phyloP scores from a whole-genome alignment of 2,797 vertebrate genomes.

The Gobionotothen gibberifrons region DNA sequence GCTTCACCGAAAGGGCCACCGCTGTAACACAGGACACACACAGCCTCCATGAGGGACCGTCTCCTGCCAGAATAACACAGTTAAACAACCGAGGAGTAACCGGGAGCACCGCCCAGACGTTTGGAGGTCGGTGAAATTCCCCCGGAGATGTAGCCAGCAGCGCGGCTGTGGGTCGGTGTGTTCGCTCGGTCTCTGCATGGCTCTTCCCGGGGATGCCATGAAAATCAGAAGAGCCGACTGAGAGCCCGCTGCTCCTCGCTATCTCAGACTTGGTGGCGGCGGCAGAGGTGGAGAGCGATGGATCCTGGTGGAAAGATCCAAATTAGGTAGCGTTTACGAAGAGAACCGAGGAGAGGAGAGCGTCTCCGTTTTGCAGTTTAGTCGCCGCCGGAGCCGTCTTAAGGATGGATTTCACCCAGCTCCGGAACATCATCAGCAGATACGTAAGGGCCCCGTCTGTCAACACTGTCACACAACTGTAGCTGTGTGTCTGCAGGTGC shows the following conservation, averaged over 20 bases:
- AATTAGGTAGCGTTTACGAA: slow-evolving; percentile 71
- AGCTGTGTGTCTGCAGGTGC: slow-evolving; percentile 28
- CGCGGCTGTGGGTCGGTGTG: slow-evolving; percentile 36
- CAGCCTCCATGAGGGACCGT: slow-evolving; percentile 36
- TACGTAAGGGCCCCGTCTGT: slow-evolving; percentile 86
- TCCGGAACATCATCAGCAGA: slow-evolving; percentile 91
- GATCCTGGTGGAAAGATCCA: slow-evolving; percentile 59
- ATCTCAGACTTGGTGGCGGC: slow-evolving; percentile 52
- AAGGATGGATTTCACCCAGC: slow-evolving; percentile 90
- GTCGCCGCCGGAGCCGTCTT: slow-evolving; percentile 56
- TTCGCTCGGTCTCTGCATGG: slow-evolving; percentile 63
- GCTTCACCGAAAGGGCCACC: slow-evolving; percentile 56
- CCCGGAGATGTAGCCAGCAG: slow-evolving; percentile 59
- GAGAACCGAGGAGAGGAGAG: slow-evolving; percentile 67
- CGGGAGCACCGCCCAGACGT: neutral
- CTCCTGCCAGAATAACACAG: slow-evolving; percentile 19
- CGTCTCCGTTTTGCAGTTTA: slow-evolving; percentile 45
- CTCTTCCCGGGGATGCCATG: slow-evolving; percentile 75
- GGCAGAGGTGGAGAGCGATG: slow-evolving; percentile 65
- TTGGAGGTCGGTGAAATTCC: neutral
- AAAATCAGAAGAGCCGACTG: slow-evolving; percentile 72
- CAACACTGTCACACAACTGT: slow-evolving; percentile 57
- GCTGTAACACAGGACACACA: slow-evolving; percentile 31
- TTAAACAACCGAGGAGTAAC: neutral
- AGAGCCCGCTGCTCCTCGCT: slow-evolving; percentile 67